Evolutionary conservation across 2,113 vertebrate genomes (phyloP).

Genomic region (Hemiscyllium ocellatum): DNA sequence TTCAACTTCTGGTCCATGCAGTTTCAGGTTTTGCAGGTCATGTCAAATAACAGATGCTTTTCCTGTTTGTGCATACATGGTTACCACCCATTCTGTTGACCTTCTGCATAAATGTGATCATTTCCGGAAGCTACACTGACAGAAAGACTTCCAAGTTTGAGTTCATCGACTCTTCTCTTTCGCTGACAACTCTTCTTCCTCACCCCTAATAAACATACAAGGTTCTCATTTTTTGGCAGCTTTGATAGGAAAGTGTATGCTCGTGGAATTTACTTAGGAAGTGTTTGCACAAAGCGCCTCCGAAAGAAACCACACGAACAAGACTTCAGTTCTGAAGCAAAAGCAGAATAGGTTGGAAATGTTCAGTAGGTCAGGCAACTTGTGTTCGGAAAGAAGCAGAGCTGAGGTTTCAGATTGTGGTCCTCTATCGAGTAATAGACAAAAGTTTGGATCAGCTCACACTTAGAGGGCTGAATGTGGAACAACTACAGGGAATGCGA

Average conservation of each 20-base stretch:
- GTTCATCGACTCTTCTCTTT: neutral
- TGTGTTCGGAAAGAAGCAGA: too few species aligned
- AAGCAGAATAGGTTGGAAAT: too few species aligned
- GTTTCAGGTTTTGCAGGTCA: neutral
- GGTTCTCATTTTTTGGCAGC: neutral
- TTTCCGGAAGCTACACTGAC: neutral
- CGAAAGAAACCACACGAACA: neutral
- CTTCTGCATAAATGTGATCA: neutral
- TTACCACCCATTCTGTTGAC: neutral
- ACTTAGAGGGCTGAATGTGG: neutral
- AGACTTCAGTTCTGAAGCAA: neutral
- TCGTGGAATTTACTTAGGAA: neutral
- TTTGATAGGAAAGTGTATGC: neutral
- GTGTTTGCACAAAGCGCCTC: neutral
- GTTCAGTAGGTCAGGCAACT: too few species aligned
- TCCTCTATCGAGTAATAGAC: too few species aligned
- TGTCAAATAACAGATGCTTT: neutral
- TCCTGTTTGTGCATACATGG: neutral
- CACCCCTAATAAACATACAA: neutral
- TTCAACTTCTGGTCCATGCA: neutral
- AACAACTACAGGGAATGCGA: too few species aligned
- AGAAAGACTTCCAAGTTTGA: neutral
- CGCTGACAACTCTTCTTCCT: neutral
- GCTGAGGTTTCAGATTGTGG: too few species aligned
- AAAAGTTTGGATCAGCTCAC: neutral